Conservation (phyloP, 2,797 vertebrate species). For the Gymnocypris eckloni region DNA sequence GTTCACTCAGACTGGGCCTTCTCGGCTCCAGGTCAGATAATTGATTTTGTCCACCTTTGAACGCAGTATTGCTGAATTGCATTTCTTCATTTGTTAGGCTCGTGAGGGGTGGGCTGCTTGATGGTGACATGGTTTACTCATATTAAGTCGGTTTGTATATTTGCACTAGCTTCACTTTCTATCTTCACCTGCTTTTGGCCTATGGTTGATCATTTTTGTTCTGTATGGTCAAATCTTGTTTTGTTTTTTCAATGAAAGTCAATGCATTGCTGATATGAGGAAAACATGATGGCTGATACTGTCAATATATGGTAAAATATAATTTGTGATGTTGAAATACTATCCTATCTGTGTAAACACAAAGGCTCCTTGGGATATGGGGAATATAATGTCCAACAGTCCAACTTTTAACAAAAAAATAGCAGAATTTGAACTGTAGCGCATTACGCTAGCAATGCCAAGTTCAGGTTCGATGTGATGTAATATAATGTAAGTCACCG, state of each 20-base stretch:
- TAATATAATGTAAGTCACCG: no score
- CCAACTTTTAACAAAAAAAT: background rate
- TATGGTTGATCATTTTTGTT: background rate
- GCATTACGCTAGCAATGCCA: background rate
- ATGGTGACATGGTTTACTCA: constrained; percentile 20
- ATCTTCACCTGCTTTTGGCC: background rate
- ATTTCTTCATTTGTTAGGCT: constrained; percentile 55
- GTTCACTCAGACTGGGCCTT: constrained; percentile 30
- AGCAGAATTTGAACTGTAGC: background rate
- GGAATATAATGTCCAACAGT: background rate
- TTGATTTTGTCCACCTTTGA: constrained; percentile 57
- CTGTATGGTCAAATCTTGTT: background rate
- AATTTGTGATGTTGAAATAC: background rate
- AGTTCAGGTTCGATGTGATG: background rate
- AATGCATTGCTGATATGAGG: no score
- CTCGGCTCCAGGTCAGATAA: constrained; percentile 50
- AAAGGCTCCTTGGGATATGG: background rate
- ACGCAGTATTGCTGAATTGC: constrained; percentile 56
- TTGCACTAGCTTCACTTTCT: background rate
- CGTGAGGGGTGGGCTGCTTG: constrained; percentile 20
- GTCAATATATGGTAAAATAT: background rate
- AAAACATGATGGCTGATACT: background rate
- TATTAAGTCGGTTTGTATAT: constrained; percentile 1
- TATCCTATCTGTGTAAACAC: background rate
- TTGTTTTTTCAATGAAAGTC: background rate